A percentile compares a stretch with the other conserved stretches of the same genome.
phyloP scores from a whole-genome alignment of 2,888 invertebrate species.

The Plebejus argus region DNA sequence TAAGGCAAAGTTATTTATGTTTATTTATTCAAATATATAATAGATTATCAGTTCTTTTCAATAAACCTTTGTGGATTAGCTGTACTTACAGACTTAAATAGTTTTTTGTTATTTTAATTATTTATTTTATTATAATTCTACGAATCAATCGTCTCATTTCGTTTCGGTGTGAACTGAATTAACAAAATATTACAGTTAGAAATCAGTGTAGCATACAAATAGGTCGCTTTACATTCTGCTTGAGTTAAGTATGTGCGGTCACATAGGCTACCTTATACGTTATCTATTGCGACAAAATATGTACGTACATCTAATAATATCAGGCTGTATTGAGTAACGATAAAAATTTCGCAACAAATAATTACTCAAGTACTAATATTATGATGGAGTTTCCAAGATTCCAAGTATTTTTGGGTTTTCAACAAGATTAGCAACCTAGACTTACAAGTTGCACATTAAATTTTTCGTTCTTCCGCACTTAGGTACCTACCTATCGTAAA shows the following conservation, averaged over 20 bases:
- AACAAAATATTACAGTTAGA: background rate
- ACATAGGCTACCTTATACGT: conserved; percentile 15
- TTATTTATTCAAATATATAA: no score
- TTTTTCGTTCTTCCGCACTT: no score
- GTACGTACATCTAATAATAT: background rate
- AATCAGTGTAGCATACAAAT: background rate
- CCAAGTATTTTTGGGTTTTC: no score
- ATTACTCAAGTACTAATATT: background rate
- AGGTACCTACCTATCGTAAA: no score
- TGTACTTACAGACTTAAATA: no score
- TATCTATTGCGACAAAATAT: background rate
- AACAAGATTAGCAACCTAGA: no score
- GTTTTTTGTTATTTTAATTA: background rate
- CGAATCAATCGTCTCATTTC: background rate
- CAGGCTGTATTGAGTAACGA: background rate
- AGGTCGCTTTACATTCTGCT: background rate
- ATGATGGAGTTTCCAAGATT: no score
- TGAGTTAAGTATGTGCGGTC: background rate
- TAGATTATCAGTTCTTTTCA: no score
- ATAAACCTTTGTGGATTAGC: no score
- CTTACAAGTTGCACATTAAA: no score
- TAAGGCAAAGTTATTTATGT: background rate
- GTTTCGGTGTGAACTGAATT: background rate
- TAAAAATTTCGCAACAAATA: background rate
- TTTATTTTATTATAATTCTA: background rate